A percentile compares a stretch with the other conserved stretches of the same genome.
Evolutionary conservation across 1,140 invertebrate genomes (phyloP).

Genomic region (Chrysopa pallens): DNA sequence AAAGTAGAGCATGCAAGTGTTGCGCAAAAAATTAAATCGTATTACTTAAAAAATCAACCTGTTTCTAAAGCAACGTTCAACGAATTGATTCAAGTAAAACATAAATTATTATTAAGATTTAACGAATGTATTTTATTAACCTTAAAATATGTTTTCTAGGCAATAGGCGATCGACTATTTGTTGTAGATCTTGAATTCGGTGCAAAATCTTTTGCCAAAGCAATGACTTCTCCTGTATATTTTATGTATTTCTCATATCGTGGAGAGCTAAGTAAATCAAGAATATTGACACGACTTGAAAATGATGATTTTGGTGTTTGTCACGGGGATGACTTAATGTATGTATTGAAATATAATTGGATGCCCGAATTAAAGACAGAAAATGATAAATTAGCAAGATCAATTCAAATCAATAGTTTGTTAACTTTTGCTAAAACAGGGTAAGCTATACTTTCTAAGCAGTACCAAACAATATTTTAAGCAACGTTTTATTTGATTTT

Average conservation of each 20-base stretch:
- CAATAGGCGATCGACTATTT: conserved; percentile 40
- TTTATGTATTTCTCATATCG: conserved; percentile 36
- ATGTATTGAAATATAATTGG: conserved; percentile 18
- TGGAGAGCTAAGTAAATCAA: conserved; percentile 28
- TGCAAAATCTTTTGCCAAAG: conserved; percentile 30
- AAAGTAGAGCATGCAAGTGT: conserved; percentile 20
- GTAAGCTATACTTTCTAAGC: conserved; percentile 18
- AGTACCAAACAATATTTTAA: not conserved
- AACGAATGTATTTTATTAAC: not conserved
- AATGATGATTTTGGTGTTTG: conserved; percentile 33
- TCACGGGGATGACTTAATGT: conserved; percentile 35
- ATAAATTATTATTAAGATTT: not conserved
- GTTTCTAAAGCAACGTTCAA: conserved; percentile 24
- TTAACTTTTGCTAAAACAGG: conserved; percentile 30
- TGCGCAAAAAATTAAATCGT: conserved; percentile 29
- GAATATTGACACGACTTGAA: conserved; percentile 22
- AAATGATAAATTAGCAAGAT: conserved; percentile 27
- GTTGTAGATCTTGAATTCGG: conserved; percentile 30
- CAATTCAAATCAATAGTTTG: conserved; percentile 29
- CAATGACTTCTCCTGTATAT: conserved; percentile 34
- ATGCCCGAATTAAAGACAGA: conserved; percentile 6
- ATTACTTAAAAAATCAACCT: conserved; percentile 31
- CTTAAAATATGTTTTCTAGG: conserved; percentile 13
- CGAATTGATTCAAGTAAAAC: conserved; percentile 20
- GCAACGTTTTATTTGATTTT: conserved; percentile 13